Evolutionary conservation across 64 coral and sea anemone genomes (phyloP).

Genomic region (Montipora cactus): DNA sequence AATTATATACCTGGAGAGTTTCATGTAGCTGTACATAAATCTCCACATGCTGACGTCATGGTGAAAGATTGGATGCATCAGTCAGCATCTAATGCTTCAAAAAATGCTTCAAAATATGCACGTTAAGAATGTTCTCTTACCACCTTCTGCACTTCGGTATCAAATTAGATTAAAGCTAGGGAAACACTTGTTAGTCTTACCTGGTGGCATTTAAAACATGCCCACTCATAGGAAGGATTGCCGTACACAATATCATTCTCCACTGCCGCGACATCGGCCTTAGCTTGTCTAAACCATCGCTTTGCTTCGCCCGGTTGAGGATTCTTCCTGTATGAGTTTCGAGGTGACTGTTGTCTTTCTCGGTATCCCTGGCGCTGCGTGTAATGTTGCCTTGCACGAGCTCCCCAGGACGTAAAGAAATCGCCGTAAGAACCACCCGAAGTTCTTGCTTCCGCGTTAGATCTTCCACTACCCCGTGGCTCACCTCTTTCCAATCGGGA

Average conservation of each 20-base stretch:
- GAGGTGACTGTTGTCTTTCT: neutral
- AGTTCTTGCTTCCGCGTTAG: no score
- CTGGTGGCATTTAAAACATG: slow-evolving; percentile 90
- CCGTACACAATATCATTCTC: slow-evolving; percentile 26
- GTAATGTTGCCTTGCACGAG: neutral
- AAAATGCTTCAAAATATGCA: no score
- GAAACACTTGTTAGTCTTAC: slow-evolving; percentile 11
- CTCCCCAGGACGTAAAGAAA: neutral
- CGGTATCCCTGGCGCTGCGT: neutral
- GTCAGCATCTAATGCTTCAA: no score
- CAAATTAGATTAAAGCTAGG: neutral
- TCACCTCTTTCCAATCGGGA: neutral
- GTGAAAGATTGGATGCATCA: no score
- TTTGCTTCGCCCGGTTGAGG: slow-evolving; percentile 77
- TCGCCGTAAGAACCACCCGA: neutral
- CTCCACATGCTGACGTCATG: no score
- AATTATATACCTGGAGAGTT: no score
- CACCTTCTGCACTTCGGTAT: neutral
- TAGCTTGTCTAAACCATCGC: slow-evolving; percentile 79
- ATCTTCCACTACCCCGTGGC: no score
- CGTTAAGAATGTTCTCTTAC: no score
- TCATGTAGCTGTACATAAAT: no score
- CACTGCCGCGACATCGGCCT: slow-evolving; percentile 58
- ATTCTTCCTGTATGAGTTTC: slow-evolving; percentile 51
- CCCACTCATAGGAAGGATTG: slow-evolving; percentile 69